Evolutionary conservation across 2,888 invertebrate species (phyloP).

Genomic region (Amphipyra berbera): DNA sequence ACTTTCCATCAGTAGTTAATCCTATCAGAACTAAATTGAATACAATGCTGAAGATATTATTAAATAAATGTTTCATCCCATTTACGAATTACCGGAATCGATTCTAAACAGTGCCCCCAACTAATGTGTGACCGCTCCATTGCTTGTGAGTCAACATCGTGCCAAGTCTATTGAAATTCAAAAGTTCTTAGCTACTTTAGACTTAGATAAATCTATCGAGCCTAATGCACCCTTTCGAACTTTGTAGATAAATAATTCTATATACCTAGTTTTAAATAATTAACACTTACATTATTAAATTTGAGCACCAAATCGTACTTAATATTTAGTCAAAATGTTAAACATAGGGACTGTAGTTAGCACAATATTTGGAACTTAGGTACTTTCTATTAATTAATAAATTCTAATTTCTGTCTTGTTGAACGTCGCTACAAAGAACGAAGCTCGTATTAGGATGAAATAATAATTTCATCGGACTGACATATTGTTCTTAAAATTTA

Average conservation of each 20-base stretch:
- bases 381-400: conserved; percentile 71
- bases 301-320: conserved; percentile 90
- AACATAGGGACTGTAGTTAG: conserved; percentile 74
- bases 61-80: not conserved
- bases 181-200: conserved; percentile 68
- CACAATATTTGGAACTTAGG: conserved; percentile 76
- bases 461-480: conserved; percentile 86
- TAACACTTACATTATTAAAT: conserved; percentile 87
- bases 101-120: conserved; percentile 2
- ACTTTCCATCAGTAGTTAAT: conserved; percentile 8
- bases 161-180: conserved; percentile 62
- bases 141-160: conserved; percentile 51
- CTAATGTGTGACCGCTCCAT: conserved; percentile 31
- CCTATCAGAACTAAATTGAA: conserved; percentile 9
- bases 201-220: conserved; percentile 74
- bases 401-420: conserved; percentile 76
- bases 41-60: not conserved
- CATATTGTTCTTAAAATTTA: conserved; percentile 81
- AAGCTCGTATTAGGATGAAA: conserved; percentile 79
- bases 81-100: conserved; percentile 6
- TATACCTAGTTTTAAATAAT: conserved; percentile 82
- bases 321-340: conserved; percentile 89
- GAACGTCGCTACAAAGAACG: conserved; percentile 68
- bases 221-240: conserved; percentile 78
- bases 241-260: conserved; percentile 86